Evolutionary conservation across 2,113 vertebrate genomes (phyloP).

Genomic region (Bufo bufo): DNA sequence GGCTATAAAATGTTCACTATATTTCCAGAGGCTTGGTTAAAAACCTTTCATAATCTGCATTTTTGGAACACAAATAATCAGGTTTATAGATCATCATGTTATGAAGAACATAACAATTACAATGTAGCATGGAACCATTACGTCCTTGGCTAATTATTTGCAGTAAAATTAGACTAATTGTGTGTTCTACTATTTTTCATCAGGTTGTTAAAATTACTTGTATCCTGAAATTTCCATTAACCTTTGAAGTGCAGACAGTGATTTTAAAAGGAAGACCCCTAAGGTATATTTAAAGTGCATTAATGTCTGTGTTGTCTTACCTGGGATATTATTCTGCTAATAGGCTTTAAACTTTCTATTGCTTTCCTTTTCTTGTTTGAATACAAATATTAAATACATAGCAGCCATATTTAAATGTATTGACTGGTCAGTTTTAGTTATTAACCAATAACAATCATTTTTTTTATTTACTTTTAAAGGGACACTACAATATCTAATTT

Average conservation of each 20-base stretch:
- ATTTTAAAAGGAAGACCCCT: not conserved
- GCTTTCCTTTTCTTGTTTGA: not conserved
- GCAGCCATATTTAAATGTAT: too few relatives aligned
- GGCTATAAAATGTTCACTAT: not conserved
- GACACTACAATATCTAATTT: too few relatives aligned
- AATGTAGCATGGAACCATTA: slow-evolving; percentile 12
- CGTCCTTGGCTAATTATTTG: slow-evolving; percentile 17
- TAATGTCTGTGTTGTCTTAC: not conserved
- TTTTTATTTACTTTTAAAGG: too few relatives aligned
- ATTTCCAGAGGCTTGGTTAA: not conserved
- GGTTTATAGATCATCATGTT: slow-evolving; percentile 5
- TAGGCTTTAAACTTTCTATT: not conserved
- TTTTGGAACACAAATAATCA: not conserved
- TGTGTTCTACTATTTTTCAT: slow-evolving; percentile 17
- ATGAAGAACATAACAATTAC: not conserved
- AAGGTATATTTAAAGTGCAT: not conserved
- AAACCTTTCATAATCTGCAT: not conserved
- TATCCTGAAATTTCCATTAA: slow-evolving; percentile 37
- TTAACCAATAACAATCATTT: too few relatives aligned
- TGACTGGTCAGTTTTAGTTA: not conserved
- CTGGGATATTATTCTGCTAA: not conserved
- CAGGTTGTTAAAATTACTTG: slow-evolving; percentile 20
- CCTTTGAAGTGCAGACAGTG: not conserved
- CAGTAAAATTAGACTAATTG: slow-evolving; percentile 15
- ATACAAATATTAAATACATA: not conserved